phyloP scores from a whole-genome alignment of 2,797 vertebrate species.

The Rhinogobio ventralis region DNA sequence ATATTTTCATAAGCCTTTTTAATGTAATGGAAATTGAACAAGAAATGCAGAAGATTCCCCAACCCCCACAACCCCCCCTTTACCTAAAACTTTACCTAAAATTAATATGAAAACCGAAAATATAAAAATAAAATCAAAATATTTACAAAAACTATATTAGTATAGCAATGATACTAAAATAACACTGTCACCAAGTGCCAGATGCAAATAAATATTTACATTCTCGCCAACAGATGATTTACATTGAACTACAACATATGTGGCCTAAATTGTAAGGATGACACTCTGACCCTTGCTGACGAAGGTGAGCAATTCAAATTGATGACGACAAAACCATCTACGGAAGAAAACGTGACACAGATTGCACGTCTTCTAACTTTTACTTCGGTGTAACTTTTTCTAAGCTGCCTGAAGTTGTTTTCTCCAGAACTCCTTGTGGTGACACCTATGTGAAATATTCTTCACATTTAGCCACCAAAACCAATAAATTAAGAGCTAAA shows the following conservation, averaged over 20 bases:
- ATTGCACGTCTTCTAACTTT: neutral
- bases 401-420: conserved; percentile 8
- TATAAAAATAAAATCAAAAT: neutral
- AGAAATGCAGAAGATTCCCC: conserved; percentile 29
- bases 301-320: neutral
- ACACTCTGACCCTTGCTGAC: neutral
- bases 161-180: neutral
- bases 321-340: neutral
- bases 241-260: neutral
- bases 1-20: conserved; percentile 55
- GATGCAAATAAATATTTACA: neutral
- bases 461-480: conserved; percentile 15
- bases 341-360: neutral
- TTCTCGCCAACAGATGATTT: neutral
- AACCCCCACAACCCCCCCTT: neutral
- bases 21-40: conserved; percentile 61
- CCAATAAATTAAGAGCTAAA: neutral
- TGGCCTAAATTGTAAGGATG: neutral
- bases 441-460: neutral
- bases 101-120: neutral
- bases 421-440: too few relatives aligned
- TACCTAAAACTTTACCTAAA: neutral
- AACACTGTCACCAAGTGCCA: neutral
- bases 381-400: neutral
- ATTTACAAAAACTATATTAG: neutral